Base-by-base conservation (phyloP, 2,888 invertebrate species). In the Dryobotodes eremita region DNA sequence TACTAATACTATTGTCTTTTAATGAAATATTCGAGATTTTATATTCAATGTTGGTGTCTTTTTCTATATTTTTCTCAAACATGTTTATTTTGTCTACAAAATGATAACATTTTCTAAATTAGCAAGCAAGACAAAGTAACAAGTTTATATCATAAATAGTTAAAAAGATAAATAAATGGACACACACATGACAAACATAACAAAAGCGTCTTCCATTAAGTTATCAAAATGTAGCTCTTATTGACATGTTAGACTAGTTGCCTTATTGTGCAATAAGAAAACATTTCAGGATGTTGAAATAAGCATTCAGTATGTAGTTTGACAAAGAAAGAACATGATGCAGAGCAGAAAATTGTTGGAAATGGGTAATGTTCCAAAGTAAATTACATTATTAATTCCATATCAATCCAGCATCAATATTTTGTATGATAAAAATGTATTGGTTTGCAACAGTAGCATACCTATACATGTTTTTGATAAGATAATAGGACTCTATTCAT, bases 61-160 rank as follows among this genome's bases (percentile, higher is more conserved):
- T 94, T 88, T 95, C 95, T 89, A 92, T 89, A 90, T 94, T 94
- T 85, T 94, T 96, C 89, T 97, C 97, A 91, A 97, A 97, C 94
- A 96, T 94, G 89, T 90, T 97, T 95, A 97, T 97, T 97, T 96
- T 96, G 83, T 97, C 97, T 97, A 94, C 11, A 85, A 87, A 50
- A 72, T 75, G 36, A 69, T 62, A 86, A 72, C 73, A 95, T 79
- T 74, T 75, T 76, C 26, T 53, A 71, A 57, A 86, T 85, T 70
- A 87, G n/a, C n/a, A 72, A 76, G 36, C 26, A 74, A 71, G 8
- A 66, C 61, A 59, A 75, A 74, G 23, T 46, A 17, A 66, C 7
- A 68, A 50, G 17, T 57, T 46, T 31, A 36, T 46, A 59, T 36
- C 11, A 71, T 5, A 59, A 68, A 50, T 13, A 17, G 7, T 36